Evolutionary conservation across 1,140 invertebrate genomes (phyloP), one percentile per base, ranked within the genome.

Genomic region (Ooceraea biroi): DNA sequence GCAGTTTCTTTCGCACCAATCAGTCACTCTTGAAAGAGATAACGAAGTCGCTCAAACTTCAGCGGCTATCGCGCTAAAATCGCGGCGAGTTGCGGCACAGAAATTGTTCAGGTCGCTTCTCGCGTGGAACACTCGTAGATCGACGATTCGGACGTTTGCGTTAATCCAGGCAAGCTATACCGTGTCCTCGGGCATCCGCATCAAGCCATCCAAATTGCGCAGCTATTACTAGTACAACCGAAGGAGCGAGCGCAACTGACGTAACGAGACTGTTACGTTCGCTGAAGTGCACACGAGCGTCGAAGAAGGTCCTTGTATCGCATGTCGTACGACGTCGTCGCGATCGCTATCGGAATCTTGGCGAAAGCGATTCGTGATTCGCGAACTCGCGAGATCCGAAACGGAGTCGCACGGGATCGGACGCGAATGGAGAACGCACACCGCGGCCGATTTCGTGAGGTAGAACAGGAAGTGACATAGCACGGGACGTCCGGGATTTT

Each of bases 401-500:
- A 25, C 8, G 30, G 19, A 55, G 10, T 10, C 50, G 44, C 36
- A 4, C 30, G 7, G 30, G 68, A 73, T 14, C 27, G 52, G 46
- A 57, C 58, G 65, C 72, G 48, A 52, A 41, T 65, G 50, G 68
- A 87, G 52, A 36, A 36, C 68, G 44, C 82, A 65, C 36, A 72
- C 69, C 61, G 30, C 72, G 71, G 73, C 61, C 69, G 80, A 82
- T 84, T 85, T 83, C 72, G 83, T 68, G 84, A 85, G 83, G 87
- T 89, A 86, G 87, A 87, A 87, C 89, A 52, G 91, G 91, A 92
- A 92, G 87, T 86, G 82, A 84, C 89, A 90, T 83, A 87, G 89
- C 89, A 85, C 90, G 84, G 86, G 87, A 90, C 91, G 89, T 92
- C 91, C 91, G 92, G 91, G 90, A 91, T 91, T 91, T 90, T 83